These are phyloP conservation scores for Todiramphus saurophagus DNA, from an alignment of 2,113 vertebrate species.

Conservation along the genomic window DNA sequence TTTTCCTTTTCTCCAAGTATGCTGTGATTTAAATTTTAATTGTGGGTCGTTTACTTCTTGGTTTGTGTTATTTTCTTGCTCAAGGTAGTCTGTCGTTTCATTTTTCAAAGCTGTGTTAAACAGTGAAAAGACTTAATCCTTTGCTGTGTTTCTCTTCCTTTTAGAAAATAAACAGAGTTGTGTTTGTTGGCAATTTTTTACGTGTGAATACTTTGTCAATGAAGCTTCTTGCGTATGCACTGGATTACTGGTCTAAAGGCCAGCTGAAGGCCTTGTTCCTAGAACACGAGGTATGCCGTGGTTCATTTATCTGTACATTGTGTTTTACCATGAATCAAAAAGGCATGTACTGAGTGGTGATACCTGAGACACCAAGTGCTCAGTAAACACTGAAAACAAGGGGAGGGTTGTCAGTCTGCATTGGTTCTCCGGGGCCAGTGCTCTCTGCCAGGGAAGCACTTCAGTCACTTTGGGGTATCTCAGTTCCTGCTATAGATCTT, in stretches of 20 bases:
- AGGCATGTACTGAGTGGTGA: not conserved
- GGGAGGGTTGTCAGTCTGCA: not conserved
- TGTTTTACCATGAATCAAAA: not conserved
- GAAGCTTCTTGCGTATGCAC: slow-evolving; percentile 91
- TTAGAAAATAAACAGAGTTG: slow-evolving; percentile 86
- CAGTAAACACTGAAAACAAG: not conserved
- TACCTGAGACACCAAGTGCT: not conserved
- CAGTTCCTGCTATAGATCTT: not conserved
- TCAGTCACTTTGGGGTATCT: not conserved
- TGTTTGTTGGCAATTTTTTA: slow-evolving; percentile 97
- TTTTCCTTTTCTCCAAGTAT: not conserved
- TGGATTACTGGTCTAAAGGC: slow-evolving; percentile 87
- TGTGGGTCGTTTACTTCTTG: not conserved
- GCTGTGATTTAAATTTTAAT: not conserved
- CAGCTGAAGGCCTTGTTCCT: slow-evolving; percentile 85
- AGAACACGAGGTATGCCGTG: slow-evolving; percentile 80
- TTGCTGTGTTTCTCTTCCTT: slow-evolving; percentile 13
- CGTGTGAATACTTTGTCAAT: slow-evolving; percentile 97
- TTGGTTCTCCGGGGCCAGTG: not conserved
- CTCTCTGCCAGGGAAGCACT: not conserved
- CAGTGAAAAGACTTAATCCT: not conserved
- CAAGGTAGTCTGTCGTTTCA: not conserved
- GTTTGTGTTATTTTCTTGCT: not conserved
- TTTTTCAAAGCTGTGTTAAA: not conserved
- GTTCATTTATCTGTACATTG: not conserved